Conservation (phyloP, 2,888 invertebrate species). For the Synanthedon myopaeformis region DNA sequence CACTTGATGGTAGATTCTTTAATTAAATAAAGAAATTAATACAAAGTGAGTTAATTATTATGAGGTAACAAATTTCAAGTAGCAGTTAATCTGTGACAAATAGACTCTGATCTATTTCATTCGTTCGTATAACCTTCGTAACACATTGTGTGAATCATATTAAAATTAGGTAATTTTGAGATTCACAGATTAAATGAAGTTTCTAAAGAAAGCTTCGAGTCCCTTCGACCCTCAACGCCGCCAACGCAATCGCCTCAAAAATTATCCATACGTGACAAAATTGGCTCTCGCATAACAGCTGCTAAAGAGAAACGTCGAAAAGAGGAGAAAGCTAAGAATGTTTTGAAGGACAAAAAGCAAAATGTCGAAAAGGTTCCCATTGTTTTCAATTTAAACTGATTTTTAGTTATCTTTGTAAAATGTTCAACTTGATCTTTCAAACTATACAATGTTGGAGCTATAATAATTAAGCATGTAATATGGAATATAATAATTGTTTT, state of each 20-base stretch:
- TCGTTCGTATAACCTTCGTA: too few species aligned
- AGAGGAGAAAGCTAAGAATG: slow-evolving; percentile 23
- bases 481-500: too few species aligned
- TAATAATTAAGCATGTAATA: too few species aligned
- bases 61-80: too few species aligned
- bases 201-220: slow-evolving; percentile 20
- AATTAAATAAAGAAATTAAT: too few species aligned
- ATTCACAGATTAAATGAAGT: slow-evolving; percentile 36
- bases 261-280: slow-evolving; percentile 37
- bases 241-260: slow-evolving; percentile 19
- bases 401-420: background rate
- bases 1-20: too few species aligned
- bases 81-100: too few species aligned
- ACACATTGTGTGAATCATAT: too few species aligned
- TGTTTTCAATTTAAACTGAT: slow-evolving; percentile 12
- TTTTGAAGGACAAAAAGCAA: slow-evolving; percentile 27
- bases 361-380: slow-evolving; percentile 40
- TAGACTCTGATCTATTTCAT: too few species aligned
- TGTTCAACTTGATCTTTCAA: background rate
- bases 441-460: too few species aligned
- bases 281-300: slow-evolving; percentile 35
- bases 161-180: too few species aligned
- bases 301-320: slow-evolving; percentile 29
- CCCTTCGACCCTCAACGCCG: slow-evolving; percentile 23
- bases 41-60: too few species aligned